Evolutionary conservation across 2,888 invertebrate genomes (phyloP).

Genomic region (Galeruca laticollis): DNA sequence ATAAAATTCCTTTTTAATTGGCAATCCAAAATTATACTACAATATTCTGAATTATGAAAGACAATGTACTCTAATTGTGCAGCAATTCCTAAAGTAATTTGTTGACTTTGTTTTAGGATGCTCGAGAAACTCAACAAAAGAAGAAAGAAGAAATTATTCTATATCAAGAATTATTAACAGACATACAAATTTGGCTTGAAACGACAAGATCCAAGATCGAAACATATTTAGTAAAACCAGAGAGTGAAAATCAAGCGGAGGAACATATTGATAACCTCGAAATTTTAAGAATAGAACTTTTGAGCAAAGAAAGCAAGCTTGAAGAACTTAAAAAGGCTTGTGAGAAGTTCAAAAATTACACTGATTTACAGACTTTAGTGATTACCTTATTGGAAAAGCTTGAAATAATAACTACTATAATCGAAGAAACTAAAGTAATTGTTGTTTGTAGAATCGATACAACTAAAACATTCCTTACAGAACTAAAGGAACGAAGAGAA

Average conservation of each 20-base stretch:
- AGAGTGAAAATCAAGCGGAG: slow-evolving; percentile 58
- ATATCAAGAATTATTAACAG: slow-evolving; percentile 69
- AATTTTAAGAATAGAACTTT: slow-evolving; percentile 62
- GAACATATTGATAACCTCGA: slow-evolving; percentile 60
- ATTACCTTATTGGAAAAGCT: slow-evolving; percentile 70
- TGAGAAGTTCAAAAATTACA: slow-evolving; percentile 66
- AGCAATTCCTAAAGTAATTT: too few relatives aligned
- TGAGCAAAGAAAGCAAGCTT: slow-evolving; percentile 68
- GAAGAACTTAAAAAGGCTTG: slow-evolving; percentile 67
- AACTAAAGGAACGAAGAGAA: slow-evolving; percentile 57
- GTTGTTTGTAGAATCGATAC: slow-evolving; percentile 73
- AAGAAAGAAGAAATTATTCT: slow-evolving; percentile 70
- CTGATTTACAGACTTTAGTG: slow-evolving; percentile 68
- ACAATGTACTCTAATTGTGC: too few relatives aligned
- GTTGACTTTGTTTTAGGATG: slow-evolving; percentile 64
- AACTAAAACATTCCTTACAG: slow-evolving; percentile 67
- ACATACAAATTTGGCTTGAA: slow-evolving; percentile 71
- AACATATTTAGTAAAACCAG: slow-evolving; percentile 44
- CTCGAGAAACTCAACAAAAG: slow-evolving; percentile 69
- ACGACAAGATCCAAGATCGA: slow-evolving; percentile 62
- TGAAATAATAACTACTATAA: slow-evolving; percentile 69
- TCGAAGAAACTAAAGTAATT: slow-evolving; percentile 74
- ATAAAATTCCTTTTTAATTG: too few relatives aligned
- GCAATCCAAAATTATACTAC: too few relatives aligned
- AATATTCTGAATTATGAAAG: too few relatives aligned